Evolutionary conservation across 2,888 invertebrate species (phyloP).

Genomic region (Plemyria rubiginata): DNA sequence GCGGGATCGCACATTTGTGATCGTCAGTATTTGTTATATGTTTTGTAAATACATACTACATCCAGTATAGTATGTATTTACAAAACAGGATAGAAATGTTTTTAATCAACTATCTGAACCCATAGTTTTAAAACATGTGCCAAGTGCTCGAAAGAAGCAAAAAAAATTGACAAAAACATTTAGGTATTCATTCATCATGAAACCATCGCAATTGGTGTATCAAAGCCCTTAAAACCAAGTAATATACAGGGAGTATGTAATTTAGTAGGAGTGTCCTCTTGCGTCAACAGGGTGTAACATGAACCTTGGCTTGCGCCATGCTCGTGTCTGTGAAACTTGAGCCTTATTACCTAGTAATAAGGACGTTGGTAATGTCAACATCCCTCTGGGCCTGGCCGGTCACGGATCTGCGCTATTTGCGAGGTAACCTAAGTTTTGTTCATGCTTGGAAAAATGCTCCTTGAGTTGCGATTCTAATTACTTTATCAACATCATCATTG

Average conservation of each 20-base stretch:
- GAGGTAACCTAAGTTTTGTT: slow-evolving; percentile 29
- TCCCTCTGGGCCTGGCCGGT: slow-evolving; percentile 23
- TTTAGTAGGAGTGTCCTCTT: slow-evolving; percentile 42
- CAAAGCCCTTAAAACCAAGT: slow-evolving; percentile 5
- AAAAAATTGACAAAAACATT: too few relatives aligned
- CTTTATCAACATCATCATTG: slow-evolving; percentile 4
- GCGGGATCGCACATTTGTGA: too few relatives aligned
- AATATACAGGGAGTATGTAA: slow-evolving; percentile 32
- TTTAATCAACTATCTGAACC: too few relatives aligned
- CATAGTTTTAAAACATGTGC: too few relatives aligned
- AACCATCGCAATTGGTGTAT: not conserved
- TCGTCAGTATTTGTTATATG: too few relatives aligned
- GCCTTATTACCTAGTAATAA: slow-evolving; percentile 26
- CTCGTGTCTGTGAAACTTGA: slow-evolving; percentile 32
- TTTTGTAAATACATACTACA: too few relatives aligned
- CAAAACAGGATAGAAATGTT: too few relatives aligned
- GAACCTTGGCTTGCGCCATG: slow-evolving; percentile 33
- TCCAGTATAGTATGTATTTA: too few relatives aligned
- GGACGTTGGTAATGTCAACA: slow-evolving; percentile 30
- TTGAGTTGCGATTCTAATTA: slow-evolving; percentile 18
- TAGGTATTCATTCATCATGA: too few relatives aligned
- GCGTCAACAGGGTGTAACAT: slow-evolving; percentile 43
- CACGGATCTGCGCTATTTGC: slow-evolving; percentile 27
- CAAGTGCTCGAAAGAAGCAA: too few relatives aligned
- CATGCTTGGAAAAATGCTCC: slow-evolving; percentile 22